phyloP scores from a whole-genome alignment of 1,140 invertebrate genomes.

The Drosophila erecta region DNA sequence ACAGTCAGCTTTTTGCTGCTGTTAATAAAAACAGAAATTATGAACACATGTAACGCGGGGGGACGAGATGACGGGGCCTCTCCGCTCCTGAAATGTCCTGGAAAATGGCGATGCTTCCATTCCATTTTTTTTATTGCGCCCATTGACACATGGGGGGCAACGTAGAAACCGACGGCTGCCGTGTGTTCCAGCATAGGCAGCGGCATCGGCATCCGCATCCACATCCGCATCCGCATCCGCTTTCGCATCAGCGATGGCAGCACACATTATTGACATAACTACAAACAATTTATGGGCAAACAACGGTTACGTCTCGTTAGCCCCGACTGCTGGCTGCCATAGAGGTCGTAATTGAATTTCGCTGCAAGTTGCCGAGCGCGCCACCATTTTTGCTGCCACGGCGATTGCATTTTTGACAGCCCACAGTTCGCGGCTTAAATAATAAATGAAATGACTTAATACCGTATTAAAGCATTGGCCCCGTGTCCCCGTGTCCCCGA shows the following conservation, averaged over 20 bases:
- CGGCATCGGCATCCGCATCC: background rate
- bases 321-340: slow-evolving; percentile 41
- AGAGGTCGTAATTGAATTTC: slow-evolving; percentile 65
- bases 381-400: slow-evolving; percentile 10
- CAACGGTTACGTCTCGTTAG: slow-evolving; percentile 77
- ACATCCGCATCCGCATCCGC: slow-evolving; percentile 6
- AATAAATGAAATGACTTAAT: slow-evolving; percentile 79
- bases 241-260: slow-evolving; percentile 25
- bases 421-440: slow-evolving; percentile 69
- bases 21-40: slow-evolving; percentile 70
- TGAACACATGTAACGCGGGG: slow-evolving; percentile 41
- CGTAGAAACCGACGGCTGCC: slow-evolving; percentile 23
- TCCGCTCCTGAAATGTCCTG: slow-evolving; percentile 54
- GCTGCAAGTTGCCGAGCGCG: slow-evolving; percentile 52
- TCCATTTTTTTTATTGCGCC: slow-evolving; percentile 48
- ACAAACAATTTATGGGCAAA: slow-evolving; percentile 80
- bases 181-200: slow-evolving; percentile 32
- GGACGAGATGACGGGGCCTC: background rate
- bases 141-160: slow-evolving; percentile 63
- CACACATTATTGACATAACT: slow-evolving; percentile 74
- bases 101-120: slow-evolving; percentile 65
- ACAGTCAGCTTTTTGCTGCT: slow-evolving; percentile 20
- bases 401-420: slow-evolving; percentile 69
- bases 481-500: slow-evolving; percentile 24
- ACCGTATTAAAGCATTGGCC: slow-evolving; percentile 70